Base-by-base conservation (phyloP, 1,140 invertebrate species). In the Pissodes strobi region DNA sequence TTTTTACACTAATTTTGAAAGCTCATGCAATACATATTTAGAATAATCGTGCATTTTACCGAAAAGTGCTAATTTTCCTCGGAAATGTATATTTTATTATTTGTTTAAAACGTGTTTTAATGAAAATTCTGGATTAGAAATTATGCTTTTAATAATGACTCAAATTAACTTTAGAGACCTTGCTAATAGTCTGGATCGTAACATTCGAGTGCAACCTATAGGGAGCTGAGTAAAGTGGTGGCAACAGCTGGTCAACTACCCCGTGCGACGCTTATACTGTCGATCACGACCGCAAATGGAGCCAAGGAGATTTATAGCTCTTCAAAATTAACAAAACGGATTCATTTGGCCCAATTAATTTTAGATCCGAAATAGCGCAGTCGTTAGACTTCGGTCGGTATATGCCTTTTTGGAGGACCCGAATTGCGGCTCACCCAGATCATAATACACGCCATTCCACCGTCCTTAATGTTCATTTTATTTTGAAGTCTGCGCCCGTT, bases 341-440 rank as follows among this genome's bases (percentile, higher is more conserved):
- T 73, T 73, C 69, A 73, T 73, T 69, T 73, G 64, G 59, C 64
- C 64, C 64, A 67, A 73, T 73, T 71, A 71, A 71, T 73, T 67
- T 69, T 55, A 55, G 65, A 73, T 71, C 53, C 61, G 48, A 52
- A 66, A 51, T 64, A 58, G 63, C 55, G 38, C 12, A 64, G 61
- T 64, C 61, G 61, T 64, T 64, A 64, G 51, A 56, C 27, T 19
- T 43, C 51, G 38, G 34, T 23, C 30, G 52, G 51, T 41, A 64
- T 64, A 45, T 56, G 61, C 38, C 61, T 48, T 64, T 63, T 56
- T 64, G 51, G 61, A 64, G 61, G 61, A 64, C 61, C 61, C 39
- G 51, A 39, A 64, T 64, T 64, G 43, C 61, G 51, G 13, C 39
- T 17, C 61, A 53, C 18, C 51, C 51, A 64, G 51, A 64, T 64